Conservation (phyloP, 2,888 invertebrate genomes). For the Therioaphis trifolii region DNA sequence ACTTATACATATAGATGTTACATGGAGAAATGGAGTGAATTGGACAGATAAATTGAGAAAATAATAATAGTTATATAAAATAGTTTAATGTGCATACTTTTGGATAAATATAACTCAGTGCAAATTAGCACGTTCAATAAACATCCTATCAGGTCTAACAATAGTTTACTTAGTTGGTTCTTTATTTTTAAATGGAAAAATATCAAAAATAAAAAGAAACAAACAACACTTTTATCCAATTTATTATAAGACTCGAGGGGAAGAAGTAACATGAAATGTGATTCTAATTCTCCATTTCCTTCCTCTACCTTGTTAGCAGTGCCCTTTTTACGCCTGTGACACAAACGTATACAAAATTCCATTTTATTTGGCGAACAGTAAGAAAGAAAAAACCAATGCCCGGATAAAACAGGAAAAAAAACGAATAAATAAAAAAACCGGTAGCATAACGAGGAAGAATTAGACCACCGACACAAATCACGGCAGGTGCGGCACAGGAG, state of each 20-base stretch:
- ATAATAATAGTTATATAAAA: too few relatives aligned
- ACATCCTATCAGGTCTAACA: too few relatives aligned
- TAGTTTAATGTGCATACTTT: too few relatives aligned
- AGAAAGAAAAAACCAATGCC: conserved; percentile 9
- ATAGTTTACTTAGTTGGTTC: too few relatives aligned
- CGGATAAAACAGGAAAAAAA: not conserved
- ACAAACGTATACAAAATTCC: conserved; percentile 47
- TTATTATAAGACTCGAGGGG: conserved; percentile 36
- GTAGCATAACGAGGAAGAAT: conserved; percentile 51
- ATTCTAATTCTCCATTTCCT: conserved; percentile 59
- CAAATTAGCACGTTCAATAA: too few relatives aligned
- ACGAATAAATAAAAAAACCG: conserved; percentile 19
- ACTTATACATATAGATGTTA: too few relatives aligned
- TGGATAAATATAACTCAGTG: too few relatives aligned
- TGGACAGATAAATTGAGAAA: too few relatives aligned
- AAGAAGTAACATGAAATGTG: conserved; percentile 55
- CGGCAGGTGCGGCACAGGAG: conserved; percentile 11
- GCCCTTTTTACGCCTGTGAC: conserved; percentile 17
- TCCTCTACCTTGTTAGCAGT: conserved; percentile 36
- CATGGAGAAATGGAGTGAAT: too few relatives aligned
- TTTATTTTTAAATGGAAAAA: not conserved
- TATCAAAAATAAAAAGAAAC: not conserved
- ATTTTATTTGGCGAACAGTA: not conserved
- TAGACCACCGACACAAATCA: conserved; percentile 53
- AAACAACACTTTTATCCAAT: conserved; percentile 44